Evolutionary conservation across 2,113 vertebrate genomes (phyloP), one percentile per base, ranked within the genome.

Genomic region (Megaptera novaeangliae): DNA sequence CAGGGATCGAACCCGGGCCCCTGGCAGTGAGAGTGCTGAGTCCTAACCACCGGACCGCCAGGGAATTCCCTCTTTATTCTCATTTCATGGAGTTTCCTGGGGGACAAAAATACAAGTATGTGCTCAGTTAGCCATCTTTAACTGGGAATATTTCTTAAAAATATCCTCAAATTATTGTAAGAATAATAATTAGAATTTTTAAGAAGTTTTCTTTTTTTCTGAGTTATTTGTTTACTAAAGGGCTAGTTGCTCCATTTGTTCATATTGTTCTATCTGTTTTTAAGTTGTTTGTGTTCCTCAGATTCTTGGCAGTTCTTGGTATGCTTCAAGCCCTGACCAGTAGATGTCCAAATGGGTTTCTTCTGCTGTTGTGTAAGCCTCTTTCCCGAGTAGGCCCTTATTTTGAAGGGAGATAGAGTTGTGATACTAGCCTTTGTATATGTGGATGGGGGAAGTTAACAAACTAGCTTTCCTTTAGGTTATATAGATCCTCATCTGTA

Each of bases 211-310:
- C 39, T 36, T 74, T 72, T 92, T 66, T 44, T 39, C 59, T 39
- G 36, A 71, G n/a, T 69, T 87, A 20, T 49, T 83, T 74, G 11
- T 86, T 71, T 83, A 91, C 52, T 77, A 41, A 91, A 95, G 29
- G 20, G 18, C 83, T 91, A 46, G 14, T 88, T 74, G 57, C 61
- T 82, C 8, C 69, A 14, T 74, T 84, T 74, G 49, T 88, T 92
- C 41, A 61, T 95, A 49, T 88, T 95, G 8, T 92, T 88, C 8
- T 39, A 81, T 95, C 29, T 46, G 46, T 84, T 85, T 96, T 96
- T 93, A 44, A n/a, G 21, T 81, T 78, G 14, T 92, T 90, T 78
- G 27, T 94, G 91, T 95, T 68, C 29, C 41, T 95, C n/a, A n/a
- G 36, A 61, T 94, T 96, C 66, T 95, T 85, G 82, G 27, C 25